phyloP scores from a whole-genome alignment of 2,113 vertebrate genomes.

The Elgaria multicarinata region DNA sequence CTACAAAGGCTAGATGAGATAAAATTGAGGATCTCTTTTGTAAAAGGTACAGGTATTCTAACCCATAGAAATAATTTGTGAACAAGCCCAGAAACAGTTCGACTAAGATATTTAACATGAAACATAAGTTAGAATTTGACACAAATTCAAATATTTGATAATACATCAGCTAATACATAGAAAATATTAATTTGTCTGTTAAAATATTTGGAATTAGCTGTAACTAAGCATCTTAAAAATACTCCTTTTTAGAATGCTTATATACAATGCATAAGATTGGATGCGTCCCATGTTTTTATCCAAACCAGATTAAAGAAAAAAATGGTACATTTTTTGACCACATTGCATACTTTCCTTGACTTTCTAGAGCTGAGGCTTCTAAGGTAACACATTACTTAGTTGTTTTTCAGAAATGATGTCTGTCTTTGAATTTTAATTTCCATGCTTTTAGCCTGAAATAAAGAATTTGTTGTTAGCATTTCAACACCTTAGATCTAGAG shows the following conservation, averaged over 20 bases:
- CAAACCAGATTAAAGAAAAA: neutral
- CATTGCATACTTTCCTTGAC: slow-evolving; percentile 5
- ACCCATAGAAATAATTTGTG: neutral
- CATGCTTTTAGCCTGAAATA: slow-evolving; percentile 44
- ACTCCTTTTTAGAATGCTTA: no score
- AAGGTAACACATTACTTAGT: slow-evolving; percentile 22
- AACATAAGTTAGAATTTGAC: neutral
- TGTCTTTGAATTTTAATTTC: slow-evolving; percentile 63
- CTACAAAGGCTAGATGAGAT: neutral
- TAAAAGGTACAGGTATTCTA: no score
- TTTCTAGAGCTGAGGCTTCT: slow-evolving; percentile 51
- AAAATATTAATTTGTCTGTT: neutral
- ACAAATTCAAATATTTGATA: neutral
- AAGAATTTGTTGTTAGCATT: slow-evolving; percentile 34
- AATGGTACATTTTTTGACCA: no score
- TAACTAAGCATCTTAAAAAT: neutral
- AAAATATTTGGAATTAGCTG: neutral
- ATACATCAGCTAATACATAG: neutral
- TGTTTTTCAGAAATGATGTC: slow-evolving; percentile 30
- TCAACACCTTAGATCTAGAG: slow-evolving; percentile 36
- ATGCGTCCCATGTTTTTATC: neutral
- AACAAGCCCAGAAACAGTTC: no score
- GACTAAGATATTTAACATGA: neutral
- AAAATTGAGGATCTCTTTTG: no score
- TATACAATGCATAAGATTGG: neutral